Evolutionary conservation across 2,888 invertebrate species (phyloP).

Genomic region (Scrobipalpa costella): DNA sequence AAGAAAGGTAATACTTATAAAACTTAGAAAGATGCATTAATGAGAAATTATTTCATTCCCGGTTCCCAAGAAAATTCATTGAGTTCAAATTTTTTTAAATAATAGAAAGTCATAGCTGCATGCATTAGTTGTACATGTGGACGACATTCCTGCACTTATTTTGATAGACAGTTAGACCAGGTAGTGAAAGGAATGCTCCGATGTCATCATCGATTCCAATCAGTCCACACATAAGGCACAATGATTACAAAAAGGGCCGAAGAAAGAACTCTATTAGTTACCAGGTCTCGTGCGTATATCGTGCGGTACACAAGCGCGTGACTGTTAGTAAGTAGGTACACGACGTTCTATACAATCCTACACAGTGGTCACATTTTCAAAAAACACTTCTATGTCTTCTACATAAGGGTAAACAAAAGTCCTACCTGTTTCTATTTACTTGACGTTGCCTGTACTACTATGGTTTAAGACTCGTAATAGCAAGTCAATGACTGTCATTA

Average conservation of each 20-base stretch:
- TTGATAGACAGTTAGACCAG: neutral
- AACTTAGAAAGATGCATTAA: no score
- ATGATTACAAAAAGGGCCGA: conserved; percentile 28
- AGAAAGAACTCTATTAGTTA: conserved; percentile 44
- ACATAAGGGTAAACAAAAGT: neutral
- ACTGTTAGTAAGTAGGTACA: conserved; percentile 46
- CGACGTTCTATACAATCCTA: conserved; percentile 36
- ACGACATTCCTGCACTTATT: neutral
- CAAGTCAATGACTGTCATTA: conserved; percentile 27
- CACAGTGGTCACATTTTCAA: conserved; percentile 18
- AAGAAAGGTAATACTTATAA: no score
- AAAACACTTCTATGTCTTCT: conserved; percentile 2
- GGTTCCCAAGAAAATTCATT: neutral
- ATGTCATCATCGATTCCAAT: conserved; percentile 26
- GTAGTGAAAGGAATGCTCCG: neutral
- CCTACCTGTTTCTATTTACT: neutral
- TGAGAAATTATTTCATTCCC: no score
- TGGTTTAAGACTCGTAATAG: conserved; percentile 21
- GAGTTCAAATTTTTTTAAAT: no score
- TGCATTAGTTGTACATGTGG: neutral
- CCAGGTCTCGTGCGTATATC: conserved; percentile 48
- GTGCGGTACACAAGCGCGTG: conserved; percentile 47
- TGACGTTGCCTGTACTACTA: neutral
- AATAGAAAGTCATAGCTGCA: no score
- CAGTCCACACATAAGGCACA: conserved; percentile 23